phyloP scores from a whole-genome alignment of 2,113 vertebrate genomes.

The Ariopsis seemanni region DNA sequence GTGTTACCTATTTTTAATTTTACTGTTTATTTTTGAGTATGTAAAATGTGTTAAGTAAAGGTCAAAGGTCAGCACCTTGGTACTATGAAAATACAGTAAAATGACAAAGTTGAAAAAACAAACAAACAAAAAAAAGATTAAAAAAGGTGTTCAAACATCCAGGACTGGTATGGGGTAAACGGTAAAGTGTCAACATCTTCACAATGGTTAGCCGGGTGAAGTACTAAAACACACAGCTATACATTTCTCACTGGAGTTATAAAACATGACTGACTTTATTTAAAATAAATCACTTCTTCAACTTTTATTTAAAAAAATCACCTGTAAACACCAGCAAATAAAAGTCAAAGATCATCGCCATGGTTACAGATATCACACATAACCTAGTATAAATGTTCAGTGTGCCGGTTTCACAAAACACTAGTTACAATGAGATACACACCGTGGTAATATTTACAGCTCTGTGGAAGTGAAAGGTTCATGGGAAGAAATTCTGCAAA shows the following conservation, averaged over 20 bases:
- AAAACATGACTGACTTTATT: not conserved
- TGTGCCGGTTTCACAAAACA: too few species aligned
- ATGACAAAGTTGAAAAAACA: not conserved
- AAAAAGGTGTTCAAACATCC: not conserved
- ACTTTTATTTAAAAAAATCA: too few species aligned
- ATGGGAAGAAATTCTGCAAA: not conserved
- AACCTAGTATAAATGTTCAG: not conserved
- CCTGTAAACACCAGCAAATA: too few species aligned
- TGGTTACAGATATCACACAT: not conserved
- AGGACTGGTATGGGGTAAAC: not conserved
- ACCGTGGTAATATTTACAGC: not conserved
- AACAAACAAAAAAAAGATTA: not conserved
- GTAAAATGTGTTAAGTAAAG: not conserved
- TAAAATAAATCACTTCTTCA: too few species aligned
- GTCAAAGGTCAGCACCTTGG: not conserved
- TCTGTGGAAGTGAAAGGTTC: not conserved
- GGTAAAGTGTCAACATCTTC: constrained; percentile 55
- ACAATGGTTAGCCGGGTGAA: not conserved
- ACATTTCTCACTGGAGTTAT: not conserved
- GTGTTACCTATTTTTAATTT: not conserved
- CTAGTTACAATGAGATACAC: not conserved
- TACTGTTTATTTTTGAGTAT: not conserved
- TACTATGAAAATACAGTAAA: not conserved
- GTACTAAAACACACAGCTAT: not conserved
- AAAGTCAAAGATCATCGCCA: not conserved